Conservation (phyloP, 2,113 vertebrate genomes). For the Neogale vison region DNA sequence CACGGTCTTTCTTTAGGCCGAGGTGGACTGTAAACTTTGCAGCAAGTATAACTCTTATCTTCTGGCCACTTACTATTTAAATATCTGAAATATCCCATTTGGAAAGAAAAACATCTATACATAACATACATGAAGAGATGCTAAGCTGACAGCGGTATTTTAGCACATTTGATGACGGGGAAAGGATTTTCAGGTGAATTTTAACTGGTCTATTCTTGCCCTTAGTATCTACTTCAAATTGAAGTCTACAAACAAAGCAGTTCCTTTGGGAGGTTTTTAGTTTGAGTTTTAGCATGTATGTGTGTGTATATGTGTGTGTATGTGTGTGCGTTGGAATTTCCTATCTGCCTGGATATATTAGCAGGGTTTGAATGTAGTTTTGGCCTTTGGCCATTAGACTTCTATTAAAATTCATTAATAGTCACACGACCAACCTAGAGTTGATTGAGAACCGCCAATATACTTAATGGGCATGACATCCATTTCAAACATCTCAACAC, state of each 20-base stretch:
- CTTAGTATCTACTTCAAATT: slow-evolving; percentile 90
- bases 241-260: slow-evolving; percentile 88
- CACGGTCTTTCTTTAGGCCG: slow-evolving; percentile 50
- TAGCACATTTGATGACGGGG: slow-evolving; percentile 81
- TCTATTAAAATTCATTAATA: slow-evolving; percentile 81
- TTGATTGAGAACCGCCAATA: slow-evolving; percentile 63
- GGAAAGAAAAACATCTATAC: slow-evolving; percentile 54
- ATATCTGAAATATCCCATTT: slow-evolving; percentile 62
- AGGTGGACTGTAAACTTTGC: slow-evolving; percentile 65
- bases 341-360: slow-evolving; percentile 84
- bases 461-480: slow-evolving; percentile 60
- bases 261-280: slow-evolving; percentile 86
- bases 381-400: slow-evolving; percentile 82
- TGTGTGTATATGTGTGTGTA: neutral
- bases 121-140: slow-evolving; percentile 53
- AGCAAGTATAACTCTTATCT: slow-evolving; percentile 67
- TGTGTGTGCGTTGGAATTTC: slow-evolving; percentile 71
- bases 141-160: slow-evolving; percentile 70
- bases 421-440: slow-evolving; percentile 73
- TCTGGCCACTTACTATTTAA: slow-evolving; percentile 63
- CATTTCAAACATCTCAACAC: slow-evolving; percentile 70
- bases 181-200: slow-evolving; percentile 82
- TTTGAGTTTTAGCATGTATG: slow-evolving; percentile 74
- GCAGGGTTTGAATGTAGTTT: slow-evolving; percentile 85
- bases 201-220: slow-evolving; percentile 84